phyloP scores from a whole-genome alignment of 35 echinoderm and acorn worm genomes.

The Strongylocentrotus purpuratus region DNA sequence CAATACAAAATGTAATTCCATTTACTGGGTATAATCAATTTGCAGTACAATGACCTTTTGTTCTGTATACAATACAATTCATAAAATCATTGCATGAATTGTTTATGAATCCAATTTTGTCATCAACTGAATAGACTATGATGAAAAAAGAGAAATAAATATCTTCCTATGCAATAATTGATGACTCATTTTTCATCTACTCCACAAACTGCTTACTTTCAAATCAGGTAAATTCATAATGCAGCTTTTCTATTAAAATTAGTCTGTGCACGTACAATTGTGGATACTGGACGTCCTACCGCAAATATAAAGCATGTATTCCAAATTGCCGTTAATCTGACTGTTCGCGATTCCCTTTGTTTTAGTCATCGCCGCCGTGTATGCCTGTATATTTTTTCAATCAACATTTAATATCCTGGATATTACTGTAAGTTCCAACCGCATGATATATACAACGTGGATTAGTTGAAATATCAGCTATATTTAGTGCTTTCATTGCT shows the following conservation, averaged over 20 bases:
- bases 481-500: not conserved
- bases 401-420: not conserved
- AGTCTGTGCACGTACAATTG: not conserved
- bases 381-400: slow-evolving; percentile 1
- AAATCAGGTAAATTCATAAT: slow-evolving; percentile 13
- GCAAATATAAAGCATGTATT: not conserved
- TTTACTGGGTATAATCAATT: too few relatives aligned
- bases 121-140: not conserved
- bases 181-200: not conserved
- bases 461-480: slow-evolving; percentile 3
- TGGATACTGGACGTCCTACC: not conserved
- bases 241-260: not conserved
- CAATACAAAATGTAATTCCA: too few relatives aligned
- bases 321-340: not conserved
- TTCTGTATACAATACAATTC: not conserved
- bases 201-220: not conserved
- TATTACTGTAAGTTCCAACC: not conserved
- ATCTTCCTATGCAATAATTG: not conserved
- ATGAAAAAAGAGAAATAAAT: not conserved
- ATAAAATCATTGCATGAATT: not conserved
- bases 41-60: not conserved
- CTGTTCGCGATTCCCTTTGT: not conserved
- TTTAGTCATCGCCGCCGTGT: not conserved
- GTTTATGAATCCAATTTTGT: not conserved
- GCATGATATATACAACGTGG: not conserved